Evolutionary conservation across 2,888 invertebrate species (phyloP).

Genomic region (Drosophila paranaensis): DNA sequence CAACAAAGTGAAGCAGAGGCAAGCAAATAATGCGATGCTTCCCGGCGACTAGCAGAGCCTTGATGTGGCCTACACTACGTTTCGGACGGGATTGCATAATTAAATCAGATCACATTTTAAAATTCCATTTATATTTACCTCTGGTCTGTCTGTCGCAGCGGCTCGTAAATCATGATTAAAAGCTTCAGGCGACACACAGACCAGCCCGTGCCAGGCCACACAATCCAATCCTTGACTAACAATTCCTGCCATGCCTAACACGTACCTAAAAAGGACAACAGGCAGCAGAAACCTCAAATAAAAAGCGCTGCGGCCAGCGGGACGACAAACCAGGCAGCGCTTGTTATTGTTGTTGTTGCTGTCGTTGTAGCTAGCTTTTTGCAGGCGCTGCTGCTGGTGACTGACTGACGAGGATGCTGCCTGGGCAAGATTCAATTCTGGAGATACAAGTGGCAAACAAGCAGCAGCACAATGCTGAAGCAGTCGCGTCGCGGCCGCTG

Average conservation of each 20-base stretch:
- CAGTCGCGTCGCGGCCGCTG: slow-evolving; percentile 45
- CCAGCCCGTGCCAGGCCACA: slow-evolving; percentile 23
- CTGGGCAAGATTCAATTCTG: slow-evolving; percentile 78
- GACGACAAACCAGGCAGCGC: slow-evolving; percentile 57
- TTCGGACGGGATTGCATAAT: slow-evolving; percentile 73
- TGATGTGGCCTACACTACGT: slow-evolving; percentile 16
- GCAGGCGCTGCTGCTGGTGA: slow-evolving; percentile 28
- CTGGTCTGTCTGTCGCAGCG: slow-evolving; percentile 55
- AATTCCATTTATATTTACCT: slow-evolving; percentile 82
- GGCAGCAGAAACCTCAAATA: slow-evolving; percentile 63
- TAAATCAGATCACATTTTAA: slow-evolving; percentile 83
- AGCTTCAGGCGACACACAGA: slow-evolving; percentile 78
- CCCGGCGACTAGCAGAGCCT: slow-evolving; percentile 15
- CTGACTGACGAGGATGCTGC: slow-evolving; percentile 66
- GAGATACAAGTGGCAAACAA: slow-evolving; percentile 76
- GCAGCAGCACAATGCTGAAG: slow-evolving; percentile 36
- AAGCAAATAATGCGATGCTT: slow-evolving; percentile 21
- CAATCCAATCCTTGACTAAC: slow-evolving; percentile 41
- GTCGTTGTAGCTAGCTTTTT: slow-evolving; percentile 14
- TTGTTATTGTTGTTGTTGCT: slow-evolving; percentile 14
- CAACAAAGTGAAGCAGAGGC: slow-evolving; percentile 7
- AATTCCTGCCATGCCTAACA: slow-evolving; percentile 69
- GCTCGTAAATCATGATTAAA: slow-evolving; percentile 83
- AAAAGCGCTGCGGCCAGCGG: slow-evolving; percentile 67
- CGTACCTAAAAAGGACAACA: slow-evolving; percentile 53